Evolutionary conservation across 2,113 vertebrate species (phyloP), one percentile per base, ranked within the genome.

Genomic region (Aleadryas rufinucha): DNA sequence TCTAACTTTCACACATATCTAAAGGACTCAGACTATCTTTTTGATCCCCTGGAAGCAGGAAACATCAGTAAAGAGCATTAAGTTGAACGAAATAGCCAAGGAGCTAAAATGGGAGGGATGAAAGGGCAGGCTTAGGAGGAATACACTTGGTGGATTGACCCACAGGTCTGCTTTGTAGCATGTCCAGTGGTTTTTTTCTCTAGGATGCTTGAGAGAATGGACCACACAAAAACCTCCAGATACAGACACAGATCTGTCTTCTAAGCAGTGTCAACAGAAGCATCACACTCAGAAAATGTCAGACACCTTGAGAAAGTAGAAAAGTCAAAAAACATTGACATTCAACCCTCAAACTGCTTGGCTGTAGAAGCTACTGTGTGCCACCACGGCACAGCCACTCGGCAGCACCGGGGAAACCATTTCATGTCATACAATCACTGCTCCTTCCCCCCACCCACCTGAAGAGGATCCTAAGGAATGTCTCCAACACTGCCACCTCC

Each of bases 281-380:
- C 30, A 59, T 19, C 54, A 27, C 35, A 26, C 35, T 66, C 45
- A 63, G 59, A 76, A 54, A 35, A 22, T 20, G 63, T 31, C 47
- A 83, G 77, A 63, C 71, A 59, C 9, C 17, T 42, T 50, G 31
- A 26, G 72, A 94, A 86, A 92, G 79, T 37, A 83, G n/a, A 39
- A 80, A 86, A 50, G 63, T 45, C 75, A 79, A 47, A 94, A 89
- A 30, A 35, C 20, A 16, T 2, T 50, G 24, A 68, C 16, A 19
- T 56, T 53, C 31, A 54, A 24, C 11, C 26, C 27, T 19, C 41
- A 54, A 31, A 49, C 11, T 54, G 33, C 50, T 23, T 3, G 19
- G 17, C 31, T 16, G 14, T 14, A n/a, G 11, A 60, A 82, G 52
- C 33, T 10, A 17, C 5, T 27, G 0, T 0, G 0, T 50, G 30